These are phyloP conservation scores for Phylloscopus trochilus DNA, from an alignment of 2,113 vertebrate genomes.

Conservation along the genomic window DNA sequence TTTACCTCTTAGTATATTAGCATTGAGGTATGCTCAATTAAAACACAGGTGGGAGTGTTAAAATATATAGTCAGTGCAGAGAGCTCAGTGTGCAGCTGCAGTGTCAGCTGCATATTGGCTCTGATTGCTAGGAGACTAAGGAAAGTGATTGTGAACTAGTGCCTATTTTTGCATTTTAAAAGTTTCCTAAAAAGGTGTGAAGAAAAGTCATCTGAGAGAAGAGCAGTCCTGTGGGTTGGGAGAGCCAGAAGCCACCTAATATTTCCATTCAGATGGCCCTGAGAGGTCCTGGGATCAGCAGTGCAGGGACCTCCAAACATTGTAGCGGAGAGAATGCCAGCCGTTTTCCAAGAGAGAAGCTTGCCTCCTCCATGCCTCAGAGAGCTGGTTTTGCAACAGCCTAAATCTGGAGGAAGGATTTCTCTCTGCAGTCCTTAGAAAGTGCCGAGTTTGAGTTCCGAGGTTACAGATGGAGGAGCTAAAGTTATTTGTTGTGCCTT, in stretches of 20 bases:
- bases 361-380: neutral
- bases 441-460: accelerated
- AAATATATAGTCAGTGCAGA: neutral
- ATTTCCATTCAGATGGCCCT: neutral
- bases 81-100: neutral
- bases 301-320: neutral
- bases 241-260: neutral
- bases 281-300: neutral
- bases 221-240: neutral
- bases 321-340: neutral
- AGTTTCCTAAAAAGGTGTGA: neutral
- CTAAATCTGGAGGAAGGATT: neutral
- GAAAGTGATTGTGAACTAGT: neutral
- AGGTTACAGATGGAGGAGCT: neutral
- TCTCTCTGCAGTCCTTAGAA: neutral
- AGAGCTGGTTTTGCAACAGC: neutral
- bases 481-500: neutral
- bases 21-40: neutral
- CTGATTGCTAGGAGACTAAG: neutral
- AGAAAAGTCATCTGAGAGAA: neutral
- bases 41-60: neutral
- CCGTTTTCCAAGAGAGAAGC: neutral
- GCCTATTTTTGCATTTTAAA: neutral
- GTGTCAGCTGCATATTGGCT: neutral
- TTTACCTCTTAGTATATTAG: neutral